Conservation (phyloP, 2,888 invertebrate genomes). For the Dorcus hopei region DNA sequence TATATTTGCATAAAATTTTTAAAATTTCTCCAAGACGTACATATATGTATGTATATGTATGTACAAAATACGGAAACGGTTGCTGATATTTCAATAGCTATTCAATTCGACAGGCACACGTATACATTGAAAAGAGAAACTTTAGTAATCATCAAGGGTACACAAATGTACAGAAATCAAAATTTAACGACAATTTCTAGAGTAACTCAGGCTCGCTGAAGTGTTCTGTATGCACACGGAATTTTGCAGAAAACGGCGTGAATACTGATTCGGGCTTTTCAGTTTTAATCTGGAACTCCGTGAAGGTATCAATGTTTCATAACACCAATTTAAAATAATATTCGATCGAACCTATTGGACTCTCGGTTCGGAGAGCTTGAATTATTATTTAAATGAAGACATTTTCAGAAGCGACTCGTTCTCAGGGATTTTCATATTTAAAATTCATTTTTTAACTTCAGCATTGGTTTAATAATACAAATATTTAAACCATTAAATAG, state of each 20-base stretch:
- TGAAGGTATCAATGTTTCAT: slow-evolving; percentile 29
- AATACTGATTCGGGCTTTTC: slow-evolving; percentile 30
- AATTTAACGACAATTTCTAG: slow-evolving; percentile 24
- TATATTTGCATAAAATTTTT: no score
- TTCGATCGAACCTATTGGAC: slow-evolving; percentile 19
- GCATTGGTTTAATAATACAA: no score
- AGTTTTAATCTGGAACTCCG: slow-evolving; percentile 27
- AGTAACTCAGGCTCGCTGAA: slow-evolving; percentile 22
- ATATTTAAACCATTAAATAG: no score
- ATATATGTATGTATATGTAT: no score
- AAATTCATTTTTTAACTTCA: no score
- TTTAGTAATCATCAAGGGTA: neutral
- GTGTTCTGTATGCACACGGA: slow-evolving; percentile 24
- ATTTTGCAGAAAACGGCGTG: slow-evolving; percentile 22
- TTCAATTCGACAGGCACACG: no score
- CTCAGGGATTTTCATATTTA: neutral
- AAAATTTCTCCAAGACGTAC: no score
- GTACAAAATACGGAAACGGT: neutral
- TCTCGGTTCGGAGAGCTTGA: slow-evolving; percentile 23
- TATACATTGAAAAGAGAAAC: neutral
- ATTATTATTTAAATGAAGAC: slow-evolving; percentile 20
- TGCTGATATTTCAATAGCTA: neutral
- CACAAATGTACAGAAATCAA: slow-evolving; percentile 23
- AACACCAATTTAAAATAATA: slow-evolving; percentile 31
- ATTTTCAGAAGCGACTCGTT: slow-evolving; percentile 19